Conservation (phyloP, 1,140 invertebrate genomes). For the Ooceraea biroi region DNA sequence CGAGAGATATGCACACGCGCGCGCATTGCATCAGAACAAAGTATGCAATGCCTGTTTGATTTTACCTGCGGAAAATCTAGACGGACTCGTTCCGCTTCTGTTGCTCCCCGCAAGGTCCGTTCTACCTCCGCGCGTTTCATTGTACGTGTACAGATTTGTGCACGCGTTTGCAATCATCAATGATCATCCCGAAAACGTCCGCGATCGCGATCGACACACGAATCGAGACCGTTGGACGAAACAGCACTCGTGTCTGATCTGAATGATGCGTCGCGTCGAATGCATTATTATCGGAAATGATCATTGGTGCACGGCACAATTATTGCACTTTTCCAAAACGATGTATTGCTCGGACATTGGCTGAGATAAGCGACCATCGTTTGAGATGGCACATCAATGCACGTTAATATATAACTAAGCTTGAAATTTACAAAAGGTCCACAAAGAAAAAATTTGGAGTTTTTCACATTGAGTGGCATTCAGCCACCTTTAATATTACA, state of each 20-base stretch:
- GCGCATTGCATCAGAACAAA: constrained; percentile 8
- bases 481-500: not conserved
- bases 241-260: not conserved
- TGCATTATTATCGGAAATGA: not conserved
- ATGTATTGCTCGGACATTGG: not conserved
- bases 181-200: constrained; percentile 40
- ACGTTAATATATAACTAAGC: constrained; percentile 8
- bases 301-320: not conserved
- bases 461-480: too few species aligned
- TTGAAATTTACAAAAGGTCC: too few species aligned
- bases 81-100: constrained; percentile 18
- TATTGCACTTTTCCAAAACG: not conserved
- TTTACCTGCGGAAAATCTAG: constrained; percentile 3
- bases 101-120: not conserved
- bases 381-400: not conserved
- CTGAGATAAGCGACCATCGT: constrained; percentile 12
- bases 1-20: not conserved
- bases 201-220: constrained; percentile 46
- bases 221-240: constrained; percentile 9
- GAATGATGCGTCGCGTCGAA: not conserved
- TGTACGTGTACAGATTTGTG: too few species aligned
- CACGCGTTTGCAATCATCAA: too few species aligned
- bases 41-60: constrained; percentile 1
- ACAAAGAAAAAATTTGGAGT: too few species aligned
- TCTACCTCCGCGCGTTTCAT: not conserved